These are phyloP conservation scores for Galendromus occidentalis DNA, from an alignment of 1,140 invertebrate species.

Conservation along the genomic window DNA sequence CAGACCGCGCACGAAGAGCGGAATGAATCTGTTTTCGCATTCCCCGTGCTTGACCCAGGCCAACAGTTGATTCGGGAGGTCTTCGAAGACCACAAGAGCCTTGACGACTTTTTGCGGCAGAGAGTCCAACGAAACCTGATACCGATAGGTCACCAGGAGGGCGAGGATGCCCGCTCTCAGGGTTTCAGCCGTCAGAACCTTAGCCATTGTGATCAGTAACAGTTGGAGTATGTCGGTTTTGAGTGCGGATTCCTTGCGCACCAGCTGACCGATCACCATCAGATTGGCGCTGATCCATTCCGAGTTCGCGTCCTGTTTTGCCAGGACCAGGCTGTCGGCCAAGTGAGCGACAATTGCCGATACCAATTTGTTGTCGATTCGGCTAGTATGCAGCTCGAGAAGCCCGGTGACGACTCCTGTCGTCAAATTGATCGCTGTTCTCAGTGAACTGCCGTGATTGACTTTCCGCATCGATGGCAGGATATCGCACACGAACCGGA, in stretches of 20 bases:
- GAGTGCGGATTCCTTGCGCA: conserved; percentile 38
- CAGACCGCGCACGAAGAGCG: not conserved
- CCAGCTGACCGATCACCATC: conserved; percentile 46
- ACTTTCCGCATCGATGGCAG: conserved; percentile 43
- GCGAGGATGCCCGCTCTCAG: conserved; percentile 24
- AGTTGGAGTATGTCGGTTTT: conserved; percentile 33
- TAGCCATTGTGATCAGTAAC: conserved; percentile 13
- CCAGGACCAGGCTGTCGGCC: not conserved
- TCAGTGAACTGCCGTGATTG: conserved; percentile 12
- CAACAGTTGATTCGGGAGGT: not conserved
- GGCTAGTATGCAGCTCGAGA: not conserved
- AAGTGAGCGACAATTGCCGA: not conserved
- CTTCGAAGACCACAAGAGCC: not conserved
- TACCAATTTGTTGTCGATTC: not conserved
- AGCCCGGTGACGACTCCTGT: not conserved
- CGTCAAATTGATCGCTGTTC: not conserved
- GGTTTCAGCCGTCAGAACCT: conserved; percentile 34
- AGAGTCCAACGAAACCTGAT: conserved; percentile 4
- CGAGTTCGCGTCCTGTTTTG: not conserved
- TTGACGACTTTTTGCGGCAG: conserved; percentile 3
- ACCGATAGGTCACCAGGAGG: conserved; percentile 16
- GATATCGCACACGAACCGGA: conserved; percentile 50
- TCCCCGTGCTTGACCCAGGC: not conserved
- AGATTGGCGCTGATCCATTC: conserved; percentile 37
- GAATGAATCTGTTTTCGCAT: not conserved